phyloP scores from a whole-genome alignment of 2,888 invertebrate species.

The Drosophila melanosoma region DNA sequence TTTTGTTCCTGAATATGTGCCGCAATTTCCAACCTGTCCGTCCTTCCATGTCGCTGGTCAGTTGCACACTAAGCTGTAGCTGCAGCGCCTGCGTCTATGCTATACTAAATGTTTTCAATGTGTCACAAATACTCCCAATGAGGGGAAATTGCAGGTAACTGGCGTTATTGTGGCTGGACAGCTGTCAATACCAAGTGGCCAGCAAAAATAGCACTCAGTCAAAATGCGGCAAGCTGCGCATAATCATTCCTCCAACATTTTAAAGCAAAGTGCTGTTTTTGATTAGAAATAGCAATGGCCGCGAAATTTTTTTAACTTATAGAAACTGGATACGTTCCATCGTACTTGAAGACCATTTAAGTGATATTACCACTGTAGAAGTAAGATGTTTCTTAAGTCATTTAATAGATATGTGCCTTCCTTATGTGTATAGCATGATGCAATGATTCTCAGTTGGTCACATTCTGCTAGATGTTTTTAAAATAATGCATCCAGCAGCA shows the following conservation, averaged over 20 bases:
- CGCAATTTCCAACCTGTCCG: conserved; percentile 51
- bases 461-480: conserved; percentile 69
- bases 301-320: conserved; percentile 38
- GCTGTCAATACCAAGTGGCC: neutral
- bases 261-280: conserved; percentile 36
- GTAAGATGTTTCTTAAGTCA: neutral
- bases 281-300: conserved; percentile 35
- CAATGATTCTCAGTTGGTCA: conserved; percentile 59
- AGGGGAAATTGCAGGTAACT: conserved; percentile 43
- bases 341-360: conserved; percentile 76
- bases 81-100: conserved; percentile 19
- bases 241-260: conserved; percentile 35
- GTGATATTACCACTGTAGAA: neutral
- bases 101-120: neutral
- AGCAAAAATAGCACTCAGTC: conserved; percentile 26
- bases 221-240: conserved; percentile 43
- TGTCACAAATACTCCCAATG: conserved; percentile 29
- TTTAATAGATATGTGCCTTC: conserved; percentile 70
- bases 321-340: conserved; percentile 77
- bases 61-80: conserved; percentile 39
- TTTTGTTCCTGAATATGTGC: conserved; percentile 27
- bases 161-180: conserved; percentile 41
- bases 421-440: conserved; percentile 77
- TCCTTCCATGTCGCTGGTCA: conserved; percentile 58
- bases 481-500: conserved; percentile 36